Evolutionary conservation across 2,113 vertebrate species (phyloP), one percentile per base, ranked within the genome.

Genomic region (Candoia aspera): DNA sequence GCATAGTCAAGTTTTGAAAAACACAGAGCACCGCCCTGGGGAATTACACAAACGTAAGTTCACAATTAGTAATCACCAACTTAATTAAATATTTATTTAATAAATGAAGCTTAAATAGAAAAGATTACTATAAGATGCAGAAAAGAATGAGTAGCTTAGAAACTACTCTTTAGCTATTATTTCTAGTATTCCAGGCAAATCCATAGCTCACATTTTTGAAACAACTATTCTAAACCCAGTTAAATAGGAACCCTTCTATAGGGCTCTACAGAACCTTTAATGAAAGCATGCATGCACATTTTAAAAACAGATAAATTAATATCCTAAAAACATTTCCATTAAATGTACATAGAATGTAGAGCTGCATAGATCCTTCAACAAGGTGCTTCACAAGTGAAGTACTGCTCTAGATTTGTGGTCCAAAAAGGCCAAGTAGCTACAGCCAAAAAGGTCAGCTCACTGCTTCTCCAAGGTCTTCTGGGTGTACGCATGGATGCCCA

Each of bases 1-100:
- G 99, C 99, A 83, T 99, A 99, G 98, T 99, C 99, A 96, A 99
- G 97, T 98, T 99, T 99, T 6, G 99, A 99, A 97, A 99, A 99
- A 95, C 98, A 98, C 83, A 98, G 97, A 4, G 98, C 95, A 6
- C 99, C 98, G 59, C 98, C 98, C 98, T 99, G 92, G 84, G 90
- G 95, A 19, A 96, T 92, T 29, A 92, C 17, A 95, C 54, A 87
- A 55, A 92, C 23, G 92, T 10, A 33, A 29, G 68, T n/a, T 95
- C 90, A 93, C 90, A 15, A 19, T 94, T 21, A 57, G 0, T n/a
- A 64, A 21, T 17, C 86, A 86, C 86, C 60, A 42, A 90, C 21
- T 91, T 29, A n/a, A 62, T 59, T 42, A 46, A 23, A 89, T 53
- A 90, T 89, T 54, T 85, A 91, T n/a, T 87, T 73, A 62, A 60